Evolutionary conservation across 2,113 vertebrate genomes (phyloP).

Genomic region (Malurus alboscapulatus): DNA sequence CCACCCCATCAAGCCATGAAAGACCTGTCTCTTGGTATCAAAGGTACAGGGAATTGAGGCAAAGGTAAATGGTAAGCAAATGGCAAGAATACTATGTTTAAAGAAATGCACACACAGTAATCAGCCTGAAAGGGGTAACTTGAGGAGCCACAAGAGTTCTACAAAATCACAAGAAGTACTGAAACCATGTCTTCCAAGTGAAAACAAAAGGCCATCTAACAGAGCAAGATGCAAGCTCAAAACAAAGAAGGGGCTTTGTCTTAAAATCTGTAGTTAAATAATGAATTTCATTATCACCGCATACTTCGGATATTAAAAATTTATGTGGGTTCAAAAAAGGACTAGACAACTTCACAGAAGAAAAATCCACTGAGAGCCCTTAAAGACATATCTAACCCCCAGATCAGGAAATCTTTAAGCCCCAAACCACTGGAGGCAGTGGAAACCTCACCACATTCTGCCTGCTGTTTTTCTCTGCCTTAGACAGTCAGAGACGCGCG

Average conservation of each 20-base stretch:
- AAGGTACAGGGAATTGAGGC: neutral
- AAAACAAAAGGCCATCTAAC: neutral
- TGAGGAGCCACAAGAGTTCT: neutral
- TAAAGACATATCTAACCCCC: neutral
- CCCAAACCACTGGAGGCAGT: neutral
- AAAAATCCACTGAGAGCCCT: neutral
- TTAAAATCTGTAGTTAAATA: neutral
- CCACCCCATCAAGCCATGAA: neutral
- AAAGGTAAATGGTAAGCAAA: neutral
- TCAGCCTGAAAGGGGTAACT: neutral
- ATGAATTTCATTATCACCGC: neutral
- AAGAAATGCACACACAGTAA: neutral
- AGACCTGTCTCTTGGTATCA: neutral
- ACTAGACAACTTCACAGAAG: conserved; percentile 6
- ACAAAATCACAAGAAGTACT: neutral
- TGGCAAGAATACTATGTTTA: neutral
- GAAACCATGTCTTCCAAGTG: neutral
- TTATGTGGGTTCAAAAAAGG: neutral
- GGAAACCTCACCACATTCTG: neutral
- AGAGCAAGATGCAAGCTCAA: neutral
- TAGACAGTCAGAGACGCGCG: accelerated
- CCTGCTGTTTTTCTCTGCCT: neutral
- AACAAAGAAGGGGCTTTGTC: neutral
- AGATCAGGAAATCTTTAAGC: conserved; percentile 10
- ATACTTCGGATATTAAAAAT: neutral